Conservation (phyloP, 2,113 vertebrate genomes). For the Pluvialis apricaria region DNA sequence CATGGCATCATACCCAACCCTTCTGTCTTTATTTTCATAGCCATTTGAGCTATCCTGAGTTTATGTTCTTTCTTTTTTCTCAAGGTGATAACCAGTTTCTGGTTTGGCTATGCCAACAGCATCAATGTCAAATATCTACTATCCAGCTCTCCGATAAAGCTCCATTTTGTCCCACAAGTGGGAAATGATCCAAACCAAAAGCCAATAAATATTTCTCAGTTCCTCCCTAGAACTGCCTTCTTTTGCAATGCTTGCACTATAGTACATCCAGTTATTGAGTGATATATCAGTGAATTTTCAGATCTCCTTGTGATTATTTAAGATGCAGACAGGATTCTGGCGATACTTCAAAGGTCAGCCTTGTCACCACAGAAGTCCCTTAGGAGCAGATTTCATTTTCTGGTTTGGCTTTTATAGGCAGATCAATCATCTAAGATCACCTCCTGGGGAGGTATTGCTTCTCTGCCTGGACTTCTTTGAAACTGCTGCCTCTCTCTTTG, state of each 20-base stretch:
- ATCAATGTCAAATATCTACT: neutral
- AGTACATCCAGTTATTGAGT: neutral
- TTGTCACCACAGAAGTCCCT: neutral
- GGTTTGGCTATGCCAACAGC: neutral
- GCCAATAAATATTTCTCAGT: neutral
- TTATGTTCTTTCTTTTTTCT: neutral
- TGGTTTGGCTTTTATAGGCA: constrained; percentile 22
- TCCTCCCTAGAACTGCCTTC: neutral
- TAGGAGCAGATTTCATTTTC: constrained; percentile 6
- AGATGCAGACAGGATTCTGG: constrained; percentile 11
- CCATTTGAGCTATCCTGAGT: neutral
- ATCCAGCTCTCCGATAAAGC: neutral
- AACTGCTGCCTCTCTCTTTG: neutral
- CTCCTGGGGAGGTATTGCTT: neutral
- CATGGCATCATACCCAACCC: neutral
- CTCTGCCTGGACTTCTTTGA: neutral
- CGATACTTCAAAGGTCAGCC: neutral
- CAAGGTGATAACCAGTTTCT: neutral
- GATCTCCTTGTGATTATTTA: neutral
- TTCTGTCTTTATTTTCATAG: neutral
- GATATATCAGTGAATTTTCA: neutral
- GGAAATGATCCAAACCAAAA: neutral
- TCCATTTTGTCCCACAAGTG: neutral
- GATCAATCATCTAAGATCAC: neutral
- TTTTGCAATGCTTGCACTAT: neutral